These are phyloP conservation scores for Podilymbus podiceps DNA, from an alignment of 2,113 vertebrate genomes.

Conservation along the genomic window DNA sequence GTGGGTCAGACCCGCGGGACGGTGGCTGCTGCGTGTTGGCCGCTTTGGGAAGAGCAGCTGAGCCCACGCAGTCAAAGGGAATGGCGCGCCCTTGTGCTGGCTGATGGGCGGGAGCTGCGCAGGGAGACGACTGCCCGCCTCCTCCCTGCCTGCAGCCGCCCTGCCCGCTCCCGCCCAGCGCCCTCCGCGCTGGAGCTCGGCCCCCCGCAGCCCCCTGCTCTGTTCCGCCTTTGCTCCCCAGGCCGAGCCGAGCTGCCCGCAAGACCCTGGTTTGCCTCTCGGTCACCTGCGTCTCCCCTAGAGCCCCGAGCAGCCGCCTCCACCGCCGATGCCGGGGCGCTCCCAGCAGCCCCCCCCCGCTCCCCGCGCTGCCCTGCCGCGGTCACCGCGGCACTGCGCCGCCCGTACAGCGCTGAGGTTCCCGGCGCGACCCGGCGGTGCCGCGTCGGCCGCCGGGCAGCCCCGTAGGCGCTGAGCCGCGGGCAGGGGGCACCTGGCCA, in stretches of 20 bases:
- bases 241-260: background rate
- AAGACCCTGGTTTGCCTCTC: background rate
- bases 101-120: background rate
- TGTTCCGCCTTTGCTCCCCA: background rate
- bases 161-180: too few species aligned
- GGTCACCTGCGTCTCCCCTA: background rate
- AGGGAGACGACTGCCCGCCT: too few species aligned
- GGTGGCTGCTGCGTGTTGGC: too few species aligned
- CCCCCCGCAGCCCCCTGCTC: too few species aligned
- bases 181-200: too few species aligned
- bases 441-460: background rate
- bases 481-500: too few species aligned
- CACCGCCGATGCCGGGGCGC: too few species aligned
- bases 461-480: background rate
- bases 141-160: background rate
- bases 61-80: too few species aligned
- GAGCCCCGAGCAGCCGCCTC: background rate
- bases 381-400: background rate
- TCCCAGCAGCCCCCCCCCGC: too few species aligned
- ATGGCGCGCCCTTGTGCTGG: too few species aligned
- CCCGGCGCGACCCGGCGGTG: background rate
- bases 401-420: background rate
- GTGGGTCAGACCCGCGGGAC: background rate
- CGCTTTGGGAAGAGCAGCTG: background rate
- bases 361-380: background rate